phyloP scores from a whole-genome alignment of 2,888 invertebrate species.

The Abrostola triplasia region DNA sequence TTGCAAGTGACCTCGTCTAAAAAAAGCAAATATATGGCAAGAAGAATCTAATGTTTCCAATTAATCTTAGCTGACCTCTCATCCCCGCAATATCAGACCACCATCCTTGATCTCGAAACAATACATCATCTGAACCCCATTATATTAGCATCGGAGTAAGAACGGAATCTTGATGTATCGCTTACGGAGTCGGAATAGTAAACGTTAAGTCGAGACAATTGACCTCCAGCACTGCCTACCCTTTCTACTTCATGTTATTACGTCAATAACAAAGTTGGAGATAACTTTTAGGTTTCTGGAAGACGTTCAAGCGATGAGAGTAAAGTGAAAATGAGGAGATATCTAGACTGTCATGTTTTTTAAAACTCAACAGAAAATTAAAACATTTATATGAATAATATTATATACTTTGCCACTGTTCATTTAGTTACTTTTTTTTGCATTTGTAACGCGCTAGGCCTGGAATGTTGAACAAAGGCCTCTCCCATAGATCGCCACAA shows the following conservation, averaged over 20 bases:
- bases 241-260: conserved; percentile 60
- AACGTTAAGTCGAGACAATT: conserved; percentile 39
- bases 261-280: conserved; percentile 64
- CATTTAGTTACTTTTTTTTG: no score
- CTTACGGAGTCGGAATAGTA: conserved; percentile 29
- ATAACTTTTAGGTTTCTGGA: conserved; percentile 49
- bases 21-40: neutral
- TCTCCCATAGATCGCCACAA: no score
- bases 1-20: neutral
- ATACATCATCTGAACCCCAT: conserved; percentile 19
- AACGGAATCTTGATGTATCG: conserved; percentile 16
- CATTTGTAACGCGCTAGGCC: no score
- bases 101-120: conserved; percentile 12
- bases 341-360: neutral
- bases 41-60: neutral
- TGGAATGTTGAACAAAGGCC: no score
- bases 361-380: no score
- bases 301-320: conserved; percentile 35
- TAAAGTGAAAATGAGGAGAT: neutral
- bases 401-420: no score
- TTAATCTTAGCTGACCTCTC: neutral
- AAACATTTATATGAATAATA: no score
- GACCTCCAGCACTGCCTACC: conserved; percentile 38
- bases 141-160: conserved; percentile 12
- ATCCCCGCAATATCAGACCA: conserved; percentile 11